These are phyloP conservation scores for Steatocranus sp. DNA, from an alignment of 2,797 vertebrate species.

Conservation along the genomic window DNA sequence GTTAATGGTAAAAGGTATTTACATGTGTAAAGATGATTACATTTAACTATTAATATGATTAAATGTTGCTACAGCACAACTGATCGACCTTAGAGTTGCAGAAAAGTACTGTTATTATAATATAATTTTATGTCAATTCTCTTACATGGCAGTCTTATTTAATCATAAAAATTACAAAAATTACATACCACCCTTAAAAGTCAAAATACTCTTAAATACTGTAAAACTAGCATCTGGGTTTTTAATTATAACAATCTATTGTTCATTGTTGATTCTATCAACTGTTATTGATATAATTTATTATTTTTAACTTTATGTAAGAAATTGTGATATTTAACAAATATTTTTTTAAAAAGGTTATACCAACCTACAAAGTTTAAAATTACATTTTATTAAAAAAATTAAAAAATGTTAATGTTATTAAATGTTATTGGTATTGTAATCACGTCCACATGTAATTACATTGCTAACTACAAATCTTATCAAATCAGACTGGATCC, in stretches of 20 bases:
- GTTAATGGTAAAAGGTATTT: neutral
- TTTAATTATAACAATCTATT: neutral
- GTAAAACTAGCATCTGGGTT: neutral
- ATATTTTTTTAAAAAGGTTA: rapidly evolving
- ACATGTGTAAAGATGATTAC: neutral
- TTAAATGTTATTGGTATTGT: neutral
- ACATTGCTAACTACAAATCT: neutral
- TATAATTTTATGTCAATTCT: neutral
- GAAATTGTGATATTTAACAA: neutral
- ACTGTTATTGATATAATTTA: neutral
- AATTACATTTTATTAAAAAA: neutral
- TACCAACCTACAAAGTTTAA: neutral
- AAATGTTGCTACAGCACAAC: neutral
- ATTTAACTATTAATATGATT: neutral
- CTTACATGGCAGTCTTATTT: neutral
- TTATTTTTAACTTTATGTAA: neutral
- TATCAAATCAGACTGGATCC: neutral
- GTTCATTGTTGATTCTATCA: neutral
- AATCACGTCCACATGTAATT: neutral
- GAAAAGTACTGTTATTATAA: neutral
- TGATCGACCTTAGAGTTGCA: neutral
- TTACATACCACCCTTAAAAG: neutral
- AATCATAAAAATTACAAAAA: neutral
- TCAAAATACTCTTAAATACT: neutral
- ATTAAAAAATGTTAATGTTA: neutral